Conservation (phyloP, 1,140 invertebrate species). For the Andrena cerasifolii region DNA sequence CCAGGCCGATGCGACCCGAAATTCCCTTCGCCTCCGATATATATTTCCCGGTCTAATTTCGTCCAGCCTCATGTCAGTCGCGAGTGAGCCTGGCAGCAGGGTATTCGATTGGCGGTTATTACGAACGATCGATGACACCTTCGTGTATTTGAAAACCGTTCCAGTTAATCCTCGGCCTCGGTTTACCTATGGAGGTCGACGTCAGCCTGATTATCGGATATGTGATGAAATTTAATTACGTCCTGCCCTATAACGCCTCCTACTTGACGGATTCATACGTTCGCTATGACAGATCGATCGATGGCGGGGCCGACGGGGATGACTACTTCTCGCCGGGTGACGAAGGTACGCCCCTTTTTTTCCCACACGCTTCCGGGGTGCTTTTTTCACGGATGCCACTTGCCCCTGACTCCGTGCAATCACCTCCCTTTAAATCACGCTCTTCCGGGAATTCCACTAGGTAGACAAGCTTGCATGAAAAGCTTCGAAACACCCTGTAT, state of each 20-base stretch:
- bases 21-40: too few relatives aligned
- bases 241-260: conserved; percentile 79
- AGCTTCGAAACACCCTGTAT: too few relatives aligned
- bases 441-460: too few relatives aligned
- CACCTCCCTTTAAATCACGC: background rate
- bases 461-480: too few relatives aligned
- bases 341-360: conserved; percentile 35
- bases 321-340: conserved; percentile 33
- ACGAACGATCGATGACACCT: conserved; percentile 64
- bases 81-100: background rate
- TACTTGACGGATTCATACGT: conserved; percentile 78
- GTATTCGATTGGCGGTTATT: conserved; percentile 56
- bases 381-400: background rate
- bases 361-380: background rate
- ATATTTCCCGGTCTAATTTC: conserved; percentile 48
- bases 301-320: conserved; percentile 36
- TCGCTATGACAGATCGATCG: conserved; percentile 76
- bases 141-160: conserved; percentile 67
- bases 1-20: too few relatives aligned
- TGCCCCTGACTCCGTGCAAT: too few relatives aligned
- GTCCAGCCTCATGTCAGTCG: conserved; percentile 30
- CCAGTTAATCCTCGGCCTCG: conserved; percentile 81
- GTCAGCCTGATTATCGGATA: conserved; percentile 81
- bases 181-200: conserved; percentile 81
- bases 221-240: conserved; percentile 82